Percentiles rank a stretch among this genome's conserved stretches.
These are phyloP conservation scores for Microctonus aethiopoides DNA, from an alignment of 2,888 invertebrate genomes.

Conservation along the genomic window DNA sequence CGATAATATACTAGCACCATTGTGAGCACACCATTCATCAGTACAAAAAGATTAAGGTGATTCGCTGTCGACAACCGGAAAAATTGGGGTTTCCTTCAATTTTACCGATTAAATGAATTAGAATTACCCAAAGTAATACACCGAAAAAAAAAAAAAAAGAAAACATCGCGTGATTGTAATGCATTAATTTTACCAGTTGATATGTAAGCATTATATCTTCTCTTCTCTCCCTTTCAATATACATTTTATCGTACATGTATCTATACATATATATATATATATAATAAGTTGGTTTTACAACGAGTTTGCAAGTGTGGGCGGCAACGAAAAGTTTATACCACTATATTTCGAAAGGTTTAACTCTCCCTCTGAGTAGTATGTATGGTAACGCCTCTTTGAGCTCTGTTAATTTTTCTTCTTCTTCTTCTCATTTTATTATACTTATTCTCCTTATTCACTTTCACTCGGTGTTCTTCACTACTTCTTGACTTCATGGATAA, in stretches of 20 bases:
- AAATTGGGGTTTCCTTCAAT: conserved; percentile 20
- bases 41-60: neutral
- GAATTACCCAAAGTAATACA: conserved; percentile 12
- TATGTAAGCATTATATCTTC: neutral
- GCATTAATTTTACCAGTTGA: conserved; percentile 14
- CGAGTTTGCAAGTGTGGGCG: neutral
- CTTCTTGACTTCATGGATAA: conserved; percentile 3
- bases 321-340: conserved; percentile 11
- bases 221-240: neutral
- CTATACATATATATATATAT: no score
- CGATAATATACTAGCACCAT: neutral
- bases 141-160: no score
- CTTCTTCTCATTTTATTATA: no score
- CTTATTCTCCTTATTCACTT: no score
- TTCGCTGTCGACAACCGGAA: conserved; percentile 23
- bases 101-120: conserved; percentile 20
- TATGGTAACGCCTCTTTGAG: conserved; percentile 19
- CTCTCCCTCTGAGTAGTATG: neutral
- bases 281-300: no score
- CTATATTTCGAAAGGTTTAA: conserved; percentile 10
- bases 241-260: neutral
- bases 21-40: neutral
- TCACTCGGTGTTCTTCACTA: neutral
- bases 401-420: conserved; percentile 16
- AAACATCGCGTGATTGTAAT: conserved; percentile 19